phyloP scores from a whole-genome alignment of 2,797 vertebrate species.

The Sebastolobus alascanus region DNA sequence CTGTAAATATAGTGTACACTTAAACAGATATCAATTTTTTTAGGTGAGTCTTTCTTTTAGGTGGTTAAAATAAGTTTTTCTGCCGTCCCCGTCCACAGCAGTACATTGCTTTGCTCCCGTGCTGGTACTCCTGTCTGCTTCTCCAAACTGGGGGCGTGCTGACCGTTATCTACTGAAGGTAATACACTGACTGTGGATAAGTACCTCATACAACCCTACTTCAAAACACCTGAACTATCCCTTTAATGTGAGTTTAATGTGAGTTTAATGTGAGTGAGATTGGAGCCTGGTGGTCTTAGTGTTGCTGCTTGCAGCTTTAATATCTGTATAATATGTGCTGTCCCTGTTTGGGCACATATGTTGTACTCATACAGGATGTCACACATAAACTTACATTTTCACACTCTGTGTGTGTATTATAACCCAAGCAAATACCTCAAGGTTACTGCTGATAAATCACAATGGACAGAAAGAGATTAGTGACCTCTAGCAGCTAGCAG shows the following conservation, averaged over 20 bases:
- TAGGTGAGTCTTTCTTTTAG: too few relatives aligned
- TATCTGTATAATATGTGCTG: background rate
- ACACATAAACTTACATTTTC: background rate
- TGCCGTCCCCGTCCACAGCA: too few relatives aligned
- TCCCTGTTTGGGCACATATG: too few relatives aligned
- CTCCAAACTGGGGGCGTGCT: too few relatives aligned
- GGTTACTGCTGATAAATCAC: conserved; percentile 36
- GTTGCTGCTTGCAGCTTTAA: background rate
- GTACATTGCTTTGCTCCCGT: too few relatives aligned
- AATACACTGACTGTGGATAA: too few relatives aligned
- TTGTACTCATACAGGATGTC: background rate
- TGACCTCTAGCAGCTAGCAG: conserved; percentile 27
- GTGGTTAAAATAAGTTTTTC: too few relatives aligned
- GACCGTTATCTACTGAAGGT: too few relatives aligned
- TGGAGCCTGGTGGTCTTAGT: background rate
- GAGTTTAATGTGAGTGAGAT: background rate
- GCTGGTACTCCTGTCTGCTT: too few relatives aligned
- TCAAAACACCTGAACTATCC: background rate
- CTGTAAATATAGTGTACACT: too few relatives aligned
- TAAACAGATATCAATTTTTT: too few relatives aligned
- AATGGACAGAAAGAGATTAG: conserved; percentile 14
- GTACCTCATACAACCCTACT: background rate
- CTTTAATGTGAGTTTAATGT: background rate
- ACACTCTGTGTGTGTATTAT: background rate
- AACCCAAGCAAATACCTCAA: conserved; percentile 1